phyloP scores from a whole-genome alignment of 2,797 vertebrate genomes.

The Anabas testudineus region DNA sequence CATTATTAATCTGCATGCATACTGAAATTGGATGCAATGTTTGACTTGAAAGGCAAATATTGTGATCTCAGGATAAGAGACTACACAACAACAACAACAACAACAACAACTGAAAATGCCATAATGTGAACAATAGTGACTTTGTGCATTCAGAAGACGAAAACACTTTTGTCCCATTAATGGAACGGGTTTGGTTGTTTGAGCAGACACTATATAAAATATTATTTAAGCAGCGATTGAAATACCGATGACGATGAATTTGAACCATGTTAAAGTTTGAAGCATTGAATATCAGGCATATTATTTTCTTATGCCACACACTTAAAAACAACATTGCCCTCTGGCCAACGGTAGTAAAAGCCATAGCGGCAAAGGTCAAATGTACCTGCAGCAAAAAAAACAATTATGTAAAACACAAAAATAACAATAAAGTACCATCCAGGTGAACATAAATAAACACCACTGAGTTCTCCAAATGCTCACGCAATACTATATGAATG shows the following conservation, averaged over 20 bases:
- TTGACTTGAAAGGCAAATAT: conserved; percentile 46
- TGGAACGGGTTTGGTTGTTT: conserved; percentile 33
- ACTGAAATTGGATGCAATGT: conserved; percentile 17
- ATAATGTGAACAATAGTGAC: not conserved
- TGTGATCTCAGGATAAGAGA: conserved; percentile 23
- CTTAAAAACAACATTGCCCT: conserved; percentile 10
- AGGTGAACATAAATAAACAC: conserved; percentile 47
- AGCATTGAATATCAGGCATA: conserved; percentile 12
- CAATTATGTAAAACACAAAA: conserved; percentile 19
- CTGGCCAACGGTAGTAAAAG: conserved; percentile 28
- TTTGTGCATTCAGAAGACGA: conserved; percentile 26
- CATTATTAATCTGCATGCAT: conserved; percentile 25
- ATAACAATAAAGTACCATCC: conserved; percentile 45
- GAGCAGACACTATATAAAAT: conserved; percentile 15
- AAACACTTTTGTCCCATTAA: conserved; percentile 20
- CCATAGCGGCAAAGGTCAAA: conserved; percentile 14
- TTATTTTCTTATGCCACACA: conserved; percentile 6
- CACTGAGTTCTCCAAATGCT: conserved; percentile 40
- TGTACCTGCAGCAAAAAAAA: conserved; percentile 28
- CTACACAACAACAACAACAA: conserved; percentile 2
- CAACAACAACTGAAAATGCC: conserved; percentile 14
- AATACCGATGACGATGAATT: conserved; percentile 27
- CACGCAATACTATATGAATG: conserved; percentile 35
- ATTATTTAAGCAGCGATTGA: conserved; percentile 34
- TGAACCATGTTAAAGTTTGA: conserved; percentile 15